Evolutionary conservation across 2,888 invertebrate species (phyloP), one percentile per base, ranked within the genome.

Genomic region (Priocnemis perturbator): DNA sequence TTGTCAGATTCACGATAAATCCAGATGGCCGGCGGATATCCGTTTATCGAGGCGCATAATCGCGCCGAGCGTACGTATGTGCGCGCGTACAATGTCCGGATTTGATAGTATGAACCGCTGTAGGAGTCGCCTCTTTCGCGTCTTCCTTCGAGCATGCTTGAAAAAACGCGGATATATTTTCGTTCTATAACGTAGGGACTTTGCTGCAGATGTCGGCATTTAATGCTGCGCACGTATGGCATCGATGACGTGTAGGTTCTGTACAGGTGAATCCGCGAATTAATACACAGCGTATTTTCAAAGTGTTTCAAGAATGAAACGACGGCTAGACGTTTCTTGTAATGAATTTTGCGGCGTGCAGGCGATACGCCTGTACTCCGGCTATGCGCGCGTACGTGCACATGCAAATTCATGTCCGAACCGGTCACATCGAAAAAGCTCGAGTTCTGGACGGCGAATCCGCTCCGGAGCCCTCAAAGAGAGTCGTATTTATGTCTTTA

Each of bases 401-500:
- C 44, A 44, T 23, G 11, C 23, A 23, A 57, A 37, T 37, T 1
- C 37, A 37, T 11, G 37, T 37, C 37, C 14, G 66, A 26, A 60
- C 59, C 67, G 63, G 60, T 61, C 56, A 21, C 37, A 50, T 70
- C 70, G 67, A 76, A 70, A 76, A 78, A 76, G 71, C 74, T 78
- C 70, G 71, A 37, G 37, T 37, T 37, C 37, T 37, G 37, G 37
- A 37, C 37, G 37, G 37, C 7, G 37, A 11, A 37, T 37, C 37
- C 37, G 37, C 76, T 45, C 50, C 60, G 48, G 50, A 69, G 67
- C 45, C 63, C 62, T 14, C 59, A 58, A 64, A 55, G 64, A 37
- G 11, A 37, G 11, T 37, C 64, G 74, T 75, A 75, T 75, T 74
- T 74, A 74, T 75, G 74, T 74, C 74, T 74, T 74, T 74, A 74